Base-by-base conservation (phyloP, 2,888 invertebrate genomes). In the Neoascia interrupta region DNA sequence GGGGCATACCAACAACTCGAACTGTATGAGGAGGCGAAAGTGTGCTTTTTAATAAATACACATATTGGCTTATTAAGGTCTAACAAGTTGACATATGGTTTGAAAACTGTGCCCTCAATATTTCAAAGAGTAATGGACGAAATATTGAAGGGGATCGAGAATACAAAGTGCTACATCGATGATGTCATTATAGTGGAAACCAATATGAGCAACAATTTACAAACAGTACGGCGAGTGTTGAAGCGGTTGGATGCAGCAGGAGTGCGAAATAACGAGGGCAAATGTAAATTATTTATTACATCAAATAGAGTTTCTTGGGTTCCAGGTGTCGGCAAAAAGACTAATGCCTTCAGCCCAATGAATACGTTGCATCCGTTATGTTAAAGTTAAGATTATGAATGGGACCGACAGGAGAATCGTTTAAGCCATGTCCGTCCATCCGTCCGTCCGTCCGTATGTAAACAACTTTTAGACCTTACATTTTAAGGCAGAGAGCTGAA, bases 121-220 rank as follows among this genome's bases (percentile, higher is more conserved):
- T 81, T 81, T 37, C 74, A 82, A 63, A 73, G 72, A 37, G 49
- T 72, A 2, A 81, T 81, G 72, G 74, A 81, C 23, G 37, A 41
- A 5, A 80, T 82, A 58, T 21, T 82, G 10, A 64, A 66, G 6
- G 80, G 51, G 6, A n/a, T n/a, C n/a, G n/a, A n/a, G n/a, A n/a
- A n/a, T n/a, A 56, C 41, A 1, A 60, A 66, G 5, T 66, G 66
- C 2, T 64, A 81, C 31, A 64, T 74, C 6, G 74, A 79, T 16
- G 53, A 54, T 39, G 53, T 54, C 15, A 37, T 54, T 2, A 34
- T 51, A 3, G 34, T 31, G n/a, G 49, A n/a, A 4, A n/a, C n/a
- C 2, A 5, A 49, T 34, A n/a, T 49, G 5, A 11, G 18, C 6
- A 49, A 18, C 5, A 10, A n/a, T 18, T n/a, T 1, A 4, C 4